Conservation (phyloP, 2,113 vertebrate genomes). For the Polypterus bichir region DNA sequence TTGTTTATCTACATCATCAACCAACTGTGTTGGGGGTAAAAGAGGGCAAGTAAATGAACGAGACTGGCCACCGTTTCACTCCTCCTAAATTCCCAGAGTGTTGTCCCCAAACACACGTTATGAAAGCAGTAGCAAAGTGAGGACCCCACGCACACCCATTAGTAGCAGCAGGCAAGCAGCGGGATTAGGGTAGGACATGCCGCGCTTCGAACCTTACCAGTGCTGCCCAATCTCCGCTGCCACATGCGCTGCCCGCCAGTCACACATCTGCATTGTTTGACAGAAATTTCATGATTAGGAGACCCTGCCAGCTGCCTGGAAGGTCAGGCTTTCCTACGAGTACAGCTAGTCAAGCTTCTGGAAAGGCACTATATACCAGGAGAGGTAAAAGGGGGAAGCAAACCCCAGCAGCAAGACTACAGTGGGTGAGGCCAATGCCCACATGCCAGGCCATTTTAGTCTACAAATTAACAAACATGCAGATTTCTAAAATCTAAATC, state of each 20-base stretch:
- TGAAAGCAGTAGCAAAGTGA: constrained; percentile 37
- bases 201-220: constrained; percentile 77
- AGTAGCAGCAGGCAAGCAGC: constrained; percentile 34
- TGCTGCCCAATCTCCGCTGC: constrained; percentile 69
- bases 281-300: constrained; percentile 75
- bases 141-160: constrained; percentile 35
- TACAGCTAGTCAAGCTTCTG: not conserved
- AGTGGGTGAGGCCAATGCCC: too few species aligned
- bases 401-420: not conserved
- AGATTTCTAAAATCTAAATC: too few species aligned
- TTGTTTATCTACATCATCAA: too few species aligned
- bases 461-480: too few species aligned
- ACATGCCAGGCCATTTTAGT: too few species aligned
- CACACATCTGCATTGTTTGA: constrained; percentile 94
- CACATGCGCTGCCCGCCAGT: constrained; percentile 66
- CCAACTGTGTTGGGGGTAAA: not conserved
- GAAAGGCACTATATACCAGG: not conserved
- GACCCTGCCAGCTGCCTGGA: constrained; percentile 30
- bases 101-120: constrained; percentile 47
- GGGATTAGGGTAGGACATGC: constrained; percentile 50
- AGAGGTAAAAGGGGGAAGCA: not conserved
- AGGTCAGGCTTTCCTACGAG: not conserved
- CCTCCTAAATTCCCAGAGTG: not conserved
- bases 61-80: not conserved
- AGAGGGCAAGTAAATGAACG: not conserved